Conservation (phyloP, 2,113 vertebrate species). For the Baryphthengus martii region DNA sequence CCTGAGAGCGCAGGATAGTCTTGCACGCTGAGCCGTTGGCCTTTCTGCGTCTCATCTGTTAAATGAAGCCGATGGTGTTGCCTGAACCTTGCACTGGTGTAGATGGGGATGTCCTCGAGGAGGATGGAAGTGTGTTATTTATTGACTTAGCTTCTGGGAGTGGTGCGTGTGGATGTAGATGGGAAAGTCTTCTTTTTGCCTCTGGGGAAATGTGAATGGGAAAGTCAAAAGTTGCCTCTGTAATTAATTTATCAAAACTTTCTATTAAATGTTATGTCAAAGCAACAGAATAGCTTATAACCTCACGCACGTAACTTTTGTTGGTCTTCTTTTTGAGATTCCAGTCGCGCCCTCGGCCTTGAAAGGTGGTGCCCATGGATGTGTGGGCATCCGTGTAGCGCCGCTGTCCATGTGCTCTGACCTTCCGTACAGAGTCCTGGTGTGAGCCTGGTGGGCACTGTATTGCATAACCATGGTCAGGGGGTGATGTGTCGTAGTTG, state of each 20-base stretch:
- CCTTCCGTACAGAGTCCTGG: not conserved
- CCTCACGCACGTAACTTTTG: not conserved
- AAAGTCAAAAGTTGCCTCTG: not conserved
- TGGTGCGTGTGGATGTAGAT: rapidly evolving
- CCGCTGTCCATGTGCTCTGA: rapidly evolving
- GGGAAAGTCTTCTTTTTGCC: not conserved
- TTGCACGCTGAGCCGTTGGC: rapidly evolving
- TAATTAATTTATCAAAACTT: not conserved
- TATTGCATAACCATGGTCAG: no score
- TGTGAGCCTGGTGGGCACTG: rapidly evolving
- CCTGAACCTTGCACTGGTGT: not conserved
- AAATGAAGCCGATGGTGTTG: not conserved
- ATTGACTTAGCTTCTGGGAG: not conserved
- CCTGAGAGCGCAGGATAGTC: not conserved
- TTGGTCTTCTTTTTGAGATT: not conserved
- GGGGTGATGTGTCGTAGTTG: no score
- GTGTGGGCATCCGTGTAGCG: rapidly evolving
- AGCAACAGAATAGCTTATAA: not conserved
- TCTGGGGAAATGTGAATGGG: not conserved
- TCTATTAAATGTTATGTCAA: not conserved
- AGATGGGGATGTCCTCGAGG: not conserved
- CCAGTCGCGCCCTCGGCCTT: not conserved
- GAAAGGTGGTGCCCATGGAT: not conserved
- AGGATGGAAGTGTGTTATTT: not conserved
- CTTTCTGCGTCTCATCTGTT: not conserved